A percentile compares a stretch with the other conserved stretches of the same genome.
phyloP scores from a whole-genome alignment of 2,888 invertebrate species.

The Macrosoma leucophasiata region DNA sequence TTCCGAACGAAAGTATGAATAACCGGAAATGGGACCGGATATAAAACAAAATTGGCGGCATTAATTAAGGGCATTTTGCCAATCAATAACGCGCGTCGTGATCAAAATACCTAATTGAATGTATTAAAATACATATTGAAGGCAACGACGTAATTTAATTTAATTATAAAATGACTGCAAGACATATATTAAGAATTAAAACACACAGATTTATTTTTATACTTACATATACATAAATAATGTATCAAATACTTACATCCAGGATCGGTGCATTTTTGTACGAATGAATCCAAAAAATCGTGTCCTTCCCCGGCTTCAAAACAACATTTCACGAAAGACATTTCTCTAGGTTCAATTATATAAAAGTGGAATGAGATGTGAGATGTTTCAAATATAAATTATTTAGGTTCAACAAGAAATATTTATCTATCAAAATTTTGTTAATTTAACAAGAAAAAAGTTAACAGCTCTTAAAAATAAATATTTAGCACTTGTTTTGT shows the following conservation, averaged over 20 bases:
- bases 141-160: too few species aligned
- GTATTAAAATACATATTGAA: not conserved
- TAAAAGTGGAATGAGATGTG: too few species aligned
- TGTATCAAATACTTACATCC: conserved; percentile 82
- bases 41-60: conserved; percentile 24
- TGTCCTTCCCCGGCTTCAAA: conserved; percentile 84
- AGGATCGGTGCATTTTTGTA: conserved; percentile 88
- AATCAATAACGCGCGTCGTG: conserved; percentile 21
- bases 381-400: too few species aligned
- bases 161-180: too few species aligned
- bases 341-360: conserved; percentile 33
- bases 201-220: conserved; percentile 2
- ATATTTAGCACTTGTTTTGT: too few species aligned
- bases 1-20: conserved; percentile 20
- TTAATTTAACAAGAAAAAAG: too few species aligned
- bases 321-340: conserved; percentile 86
- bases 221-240: not conserved
- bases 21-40: conserved; percentile 18
- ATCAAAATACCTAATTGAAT: conserved; percentile 12
- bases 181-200: too few species aligned
- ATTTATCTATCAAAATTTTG: too few species aligned
- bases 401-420: too few species aligned
- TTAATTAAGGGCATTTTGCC: conserved; percentile 18
- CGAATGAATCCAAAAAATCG: conserved; percentile 83
- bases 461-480: too few species aligned